A percentile compares a stretch with the other conserved stretches of the same genome.
Conservation (phyloP, 2,797 vertebrate genomes). For the Valencia hispanica region DNA sequence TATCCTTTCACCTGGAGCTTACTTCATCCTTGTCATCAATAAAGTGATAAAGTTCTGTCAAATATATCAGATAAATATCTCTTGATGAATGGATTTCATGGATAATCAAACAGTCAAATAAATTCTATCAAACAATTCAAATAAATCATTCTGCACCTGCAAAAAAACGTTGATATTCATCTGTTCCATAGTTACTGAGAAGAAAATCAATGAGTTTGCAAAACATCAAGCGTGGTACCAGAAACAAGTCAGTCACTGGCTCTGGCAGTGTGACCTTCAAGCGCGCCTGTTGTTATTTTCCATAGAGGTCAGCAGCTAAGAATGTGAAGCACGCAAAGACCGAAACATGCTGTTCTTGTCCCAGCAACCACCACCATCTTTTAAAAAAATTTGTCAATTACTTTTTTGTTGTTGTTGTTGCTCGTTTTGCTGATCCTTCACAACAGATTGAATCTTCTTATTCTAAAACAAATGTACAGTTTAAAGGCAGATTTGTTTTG, state of each 20-base stretch:
- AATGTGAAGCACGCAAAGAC: constrained; percentile 76
- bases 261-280: constrained; percentile 72
- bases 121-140: background rate
- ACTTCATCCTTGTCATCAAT: constrained; percentile 8
- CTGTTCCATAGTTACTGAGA: background rate
- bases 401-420: no score
- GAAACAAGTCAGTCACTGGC: constrained; percentile 37
- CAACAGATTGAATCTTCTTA: constrained; percentile 4
- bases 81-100: background rate
- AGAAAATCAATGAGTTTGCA: background rate
- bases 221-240: constrained; percentile 28
- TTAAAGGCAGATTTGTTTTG: background rate
- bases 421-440: background rate
- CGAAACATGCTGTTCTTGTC: constrained; percentile 68
- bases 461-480: background rate
- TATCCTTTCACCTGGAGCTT: constrained; percentile 23
- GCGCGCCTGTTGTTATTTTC: constrained; percentile 80
- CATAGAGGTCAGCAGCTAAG: constrained; percentile 80
- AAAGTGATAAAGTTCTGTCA: constrained; percentile 3
- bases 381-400: constrained; percentile 19
- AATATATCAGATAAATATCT: background rate
- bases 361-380: constrained; percentile 50
- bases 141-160: background rate
- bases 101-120: background rate
- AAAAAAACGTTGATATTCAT: background rate